Evolutionary conservation across 2,113 vertebrate genomes (phyloP), one percentile per base, ranked within the genome.

Genomic region (Aepyceros melampus): DNA sequence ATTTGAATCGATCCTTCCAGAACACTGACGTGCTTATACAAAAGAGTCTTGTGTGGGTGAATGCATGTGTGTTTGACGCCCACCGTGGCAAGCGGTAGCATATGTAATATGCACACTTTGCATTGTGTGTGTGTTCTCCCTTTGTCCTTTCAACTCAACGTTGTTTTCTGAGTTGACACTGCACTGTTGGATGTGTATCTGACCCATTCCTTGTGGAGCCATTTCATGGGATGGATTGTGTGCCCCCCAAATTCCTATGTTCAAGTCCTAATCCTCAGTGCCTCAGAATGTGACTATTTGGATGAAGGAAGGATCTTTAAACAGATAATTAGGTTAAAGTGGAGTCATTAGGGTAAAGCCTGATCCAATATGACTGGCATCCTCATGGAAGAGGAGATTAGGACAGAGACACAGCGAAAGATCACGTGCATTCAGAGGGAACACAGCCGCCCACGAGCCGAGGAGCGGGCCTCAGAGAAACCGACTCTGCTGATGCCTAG

Each of bases 61-160:
- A 10, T 2, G 16, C 7, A 2, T n/a, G 36, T n/a, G 21, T 71
- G 58, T 40, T 56, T 89, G 31, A 14, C 1, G 15, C 1, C n/a
- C 5, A 0, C 6, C 5, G 27, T 3, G 33, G 19, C 45, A 12
- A 64, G 27, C 19, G 19, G 27, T 12, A 29, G 58, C 7, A 4
- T 0, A 27, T 3, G 27, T 2, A 2, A 10, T 4, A 3, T 9
- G n/a, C 8, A 15, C 4, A 19, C 33, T 10, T 11, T n/a, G 36
- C 13, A 43, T 40, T 31, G 5, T 40, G 67, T 36, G 33, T 40
- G n/a, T 0, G 62, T 33, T 12, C 9, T 5, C 19, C 21, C 67
- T 23, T 10, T 29, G 6, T 5, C 36, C 29, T 53, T 43, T 23
- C 81, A 43, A 9, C 40, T 40, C 7, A 2, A 5, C 10, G 1